Evolutionary conservation across 2,888 invertebrate species (phyloP).

Genomic region (Tinea trinotella): DNA sequence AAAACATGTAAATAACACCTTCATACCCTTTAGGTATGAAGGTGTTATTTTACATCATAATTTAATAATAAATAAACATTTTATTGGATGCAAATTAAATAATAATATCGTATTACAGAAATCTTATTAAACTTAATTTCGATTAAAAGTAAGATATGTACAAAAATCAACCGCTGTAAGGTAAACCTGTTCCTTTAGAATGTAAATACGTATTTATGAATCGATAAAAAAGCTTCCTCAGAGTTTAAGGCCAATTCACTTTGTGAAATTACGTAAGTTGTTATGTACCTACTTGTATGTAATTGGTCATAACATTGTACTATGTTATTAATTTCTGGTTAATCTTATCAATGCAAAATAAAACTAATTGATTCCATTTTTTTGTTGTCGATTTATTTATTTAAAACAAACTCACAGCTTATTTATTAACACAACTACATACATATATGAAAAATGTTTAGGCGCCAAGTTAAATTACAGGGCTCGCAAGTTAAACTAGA

Average conservation of each 20-base stretch:
- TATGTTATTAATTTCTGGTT: too few species aligned
- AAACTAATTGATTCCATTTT: too few species aligned
- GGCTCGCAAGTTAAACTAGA: too few species aligned
- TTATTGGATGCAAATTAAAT: neutral
- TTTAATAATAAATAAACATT: neutral
- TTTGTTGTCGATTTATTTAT: too few species aligned
- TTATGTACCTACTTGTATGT: conserved; percentile 2
- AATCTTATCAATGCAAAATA: too few species aligned
- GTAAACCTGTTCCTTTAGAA: conserved; percentile 5
- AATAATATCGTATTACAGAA: neutral
- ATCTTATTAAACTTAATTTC: neutral
- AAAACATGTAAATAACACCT: too few species aligned
- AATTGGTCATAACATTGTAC: neutral
- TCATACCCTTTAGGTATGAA: too few species aligned
- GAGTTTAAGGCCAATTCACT: conserved; percentile 22
- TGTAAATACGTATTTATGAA: conserved; percentile 11
- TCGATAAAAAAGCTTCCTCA: conserved; percentile 17
- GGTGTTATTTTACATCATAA: too few species aligned
- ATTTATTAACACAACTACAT: too few species aligned
- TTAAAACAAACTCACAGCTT: too few species aligned
- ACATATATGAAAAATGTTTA: too few species aligned
- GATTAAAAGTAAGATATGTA: neutral
- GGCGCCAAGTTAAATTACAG: too few species aligned
- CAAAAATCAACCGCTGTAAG: neutral
- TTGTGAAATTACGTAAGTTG: conserved; percentile 39